Evolutionary conservation across 2,797 vertebrate genomes (phyloP).

Genomic region (Halcyon badia): DNA sequence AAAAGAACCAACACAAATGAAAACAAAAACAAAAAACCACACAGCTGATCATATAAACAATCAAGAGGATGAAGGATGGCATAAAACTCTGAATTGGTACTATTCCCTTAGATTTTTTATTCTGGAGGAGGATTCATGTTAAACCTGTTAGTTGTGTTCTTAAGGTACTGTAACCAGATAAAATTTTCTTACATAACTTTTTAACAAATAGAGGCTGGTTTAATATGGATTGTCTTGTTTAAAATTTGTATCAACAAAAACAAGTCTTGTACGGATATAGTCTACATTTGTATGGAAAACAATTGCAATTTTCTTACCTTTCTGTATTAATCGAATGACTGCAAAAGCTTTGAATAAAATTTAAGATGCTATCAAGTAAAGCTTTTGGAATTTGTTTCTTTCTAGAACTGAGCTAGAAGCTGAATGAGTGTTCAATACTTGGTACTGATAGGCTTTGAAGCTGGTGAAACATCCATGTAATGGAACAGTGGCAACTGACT

Average conservation of each 20-base stretch:
- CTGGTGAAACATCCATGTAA: neutral
- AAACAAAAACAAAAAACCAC: neutral
- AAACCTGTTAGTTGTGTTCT: constrained; percentile 66
- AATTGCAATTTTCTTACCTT: neutral
- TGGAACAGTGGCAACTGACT: neutral
- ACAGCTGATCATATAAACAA: constrained; percentile 31
- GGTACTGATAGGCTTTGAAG: neutral
- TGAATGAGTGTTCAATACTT: neutral
- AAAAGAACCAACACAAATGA: neutral
- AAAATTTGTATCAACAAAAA: neutral
- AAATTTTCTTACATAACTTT: constrained; percentile 63
- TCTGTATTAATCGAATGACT: neutral
- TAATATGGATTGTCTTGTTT: constrained; percentile 54
- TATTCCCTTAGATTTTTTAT: constrained; percentile 60
- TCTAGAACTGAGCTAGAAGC: neutral
- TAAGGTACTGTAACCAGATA: constrained; percentile 76
- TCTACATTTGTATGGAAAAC: neutral
- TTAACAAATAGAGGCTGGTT: constrained; percentile 72
- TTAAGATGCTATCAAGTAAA: neutral
- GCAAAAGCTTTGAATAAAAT: constrained; percentile 4
- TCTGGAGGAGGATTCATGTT: constrained; percentile 35
- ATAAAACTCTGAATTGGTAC: constrained; percentile 37
- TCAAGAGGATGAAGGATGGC: constrained; percentile 57
- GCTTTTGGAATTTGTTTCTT: constrained; percentile 4
- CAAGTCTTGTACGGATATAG: neutral